Percentiles rank a stretch among this genome's conserved stretches.
Evolutionary conservation across 2,888 invertebrate genomes (phyloP).

Genomic region (Scaptomyza flava): DNA sequence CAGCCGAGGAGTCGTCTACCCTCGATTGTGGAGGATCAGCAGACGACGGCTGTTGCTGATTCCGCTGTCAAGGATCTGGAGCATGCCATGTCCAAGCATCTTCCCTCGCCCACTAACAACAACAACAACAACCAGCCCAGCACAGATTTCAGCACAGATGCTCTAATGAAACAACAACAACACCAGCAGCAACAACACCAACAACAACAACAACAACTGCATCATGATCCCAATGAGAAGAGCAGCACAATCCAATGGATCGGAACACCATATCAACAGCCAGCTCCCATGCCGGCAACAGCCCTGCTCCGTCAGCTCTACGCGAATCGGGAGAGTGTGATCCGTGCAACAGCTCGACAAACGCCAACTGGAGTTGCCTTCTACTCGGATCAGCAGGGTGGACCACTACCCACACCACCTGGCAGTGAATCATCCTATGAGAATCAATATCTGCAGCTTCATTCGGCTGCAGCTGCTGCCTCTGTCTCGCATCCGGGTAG

Average conservation of each 20-base stretch:
- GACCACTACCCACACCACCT: constrained; percentile 95
- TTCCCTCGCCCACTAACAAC: constrained; percentile 87
- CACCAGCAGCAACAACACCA: constrained; percentile 88
- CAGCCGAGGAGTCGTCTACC: constrained; percentile 83
- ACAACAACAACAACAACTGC: constrained; percentile 67
- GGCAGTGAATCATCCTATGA: constrained; percentile 92
- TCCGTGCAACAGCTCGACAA: constrained; percentile 91
- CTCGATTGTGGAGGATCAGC: constrained; percentile 81
- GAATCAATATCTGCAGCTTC: constrained; percentile 86
- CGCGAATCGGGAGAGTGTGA: constrained; percentile 97
- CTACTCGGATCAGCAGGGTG: constrained; percentile 85
- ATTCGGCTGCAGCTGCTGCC: constrained; percentile 77
- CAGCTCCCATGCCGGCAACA: constrained; percentile 91
- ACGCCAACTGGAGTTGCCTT: constrained; percentile 81
- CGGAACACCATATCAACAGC: constrained; percentile 89
- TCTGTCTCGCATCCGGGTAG: constrained; percentile 74
- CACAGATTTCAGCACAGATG: constrained; percentile 95
- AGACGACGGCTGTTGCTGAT: constrained; percentile 69
- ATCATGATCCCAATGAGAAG: constrained; percentile 86
- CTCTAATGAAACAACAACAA: constrained; percentile 92
- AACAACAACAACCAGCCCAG: constrained; percentile 85
- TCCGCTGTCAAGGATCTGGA: constrained; percentile 91
- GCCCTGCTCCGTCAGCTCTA: constrained; percentile 95
- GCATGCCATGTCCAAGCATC: constrained; percentile 98
- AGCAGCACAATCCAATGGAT: constrained; percentile 96